phyloP scores from a whole-genome alignment of 2,797 vertebrate genomes.

The Chanos chanos region DNA sequence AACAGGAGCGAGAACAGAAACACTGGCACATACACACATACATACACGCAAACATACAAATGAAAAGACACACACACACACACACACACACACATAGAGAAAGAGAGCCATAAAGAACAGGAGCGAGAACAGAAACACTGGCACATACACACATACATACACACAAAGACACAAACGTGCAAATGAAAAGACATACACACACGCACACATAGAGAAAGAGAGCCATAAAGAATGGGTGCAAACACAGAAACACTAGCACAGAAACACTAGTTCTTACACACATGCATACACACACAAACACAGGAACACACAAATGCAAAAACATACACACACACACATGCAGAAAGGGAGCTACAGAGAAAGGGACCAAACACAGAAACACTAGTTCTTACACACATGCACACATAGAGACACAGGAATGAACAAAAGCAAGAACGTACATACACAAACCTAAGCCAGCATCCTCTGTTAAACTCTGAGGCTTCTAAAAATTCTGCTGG shows the following conservation, averaged over 20 bases:
- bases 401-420: neutral
- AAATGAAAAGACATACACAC: neutral
- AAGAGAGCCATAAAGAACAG: neutral
- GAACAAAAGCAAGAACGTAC: neutral
- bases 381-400: neutral
- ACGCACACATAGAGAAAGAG: neutral
- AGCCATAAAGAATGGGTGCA: constrained; percentile 7
- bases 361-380: neutral
- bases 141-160: neutral
- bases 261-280: neutral
- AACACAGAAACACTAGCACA: neutral
- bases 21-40: constrained; percentile 11
- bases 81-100: neutral
- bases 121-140: neutral
- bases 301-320: too few relatives aligned
- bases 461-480: neutral
- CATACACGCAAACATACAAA: constrained; percentile 7
- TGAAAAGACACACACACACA: constrained; percentile 15
- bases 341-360: neutral
- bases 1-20: neutral
- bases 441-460: neutral
- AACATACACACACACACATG: neutral
- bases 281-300: neutral
- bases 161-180: neutral
- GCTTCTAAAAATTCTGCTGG: neutral